Evolutionary conservation across 2,113 vertebrate genomes (phyloP).

Genomic region (Oriolus oriolus): DNA sequence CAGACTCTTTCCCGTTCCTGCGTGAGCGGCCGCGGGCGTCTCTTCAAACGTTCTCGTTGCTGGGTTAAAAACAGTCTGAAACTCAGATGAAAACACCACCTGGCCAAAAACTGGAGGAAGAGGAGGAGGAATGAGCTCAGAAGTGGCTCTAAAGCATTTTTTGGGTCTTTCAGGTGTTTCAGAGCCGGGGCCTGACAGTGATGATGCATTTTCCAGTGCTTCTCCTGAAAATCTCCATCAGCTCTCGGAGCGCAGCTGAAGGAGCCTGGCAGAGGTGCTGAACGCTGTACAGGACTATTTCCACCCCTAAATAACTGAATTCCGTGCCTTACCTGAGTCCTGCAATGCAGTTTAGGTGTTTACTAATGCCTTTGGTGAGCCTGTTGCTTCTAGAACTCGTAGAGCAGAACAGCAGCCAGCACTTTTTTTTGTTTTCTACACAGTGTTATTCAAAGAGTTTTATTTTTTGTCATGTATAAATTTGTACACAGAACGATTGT

Average conservation of each 20-base stretch:
- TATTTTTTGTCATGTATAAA: conserved; percentile 13
- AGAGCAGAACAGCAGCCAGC: conserved; percentile 12
- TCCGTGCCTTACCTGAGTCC: not conserved
- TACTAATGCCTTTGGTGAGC: not conserved
- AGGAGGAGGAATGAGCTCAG: not conserved
- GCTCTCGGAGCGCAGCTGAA: accelerated
- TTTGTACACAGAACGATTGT: conserved; percentile 7
- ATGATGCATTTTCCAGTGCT: not conserved
- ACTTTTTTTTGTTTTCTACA: not conserved
- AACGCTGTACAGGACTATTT: not conserved
- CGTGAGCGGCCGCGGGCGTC: not conserved
- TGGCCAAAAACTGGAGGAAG: not conserved
- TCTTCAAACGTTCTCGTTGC: not conserved
- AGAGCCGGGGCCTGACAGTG: not conserved
- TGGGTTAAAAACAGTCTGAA: not conserved
- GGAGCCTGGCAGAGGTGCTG: not conserved
- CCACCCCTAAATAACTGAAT: not conserved
- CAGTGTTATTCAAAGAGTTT: conserved; percentile 16
- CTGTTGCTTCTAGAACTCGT: not conserved
- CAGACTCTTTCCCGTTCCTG: not conserved
- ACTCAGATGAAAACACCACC: not conserved
- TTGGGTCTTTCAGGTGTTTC: not conserved
- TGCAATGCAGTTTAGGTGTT: not conserved
- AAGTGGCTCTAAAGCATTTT: not conserved
- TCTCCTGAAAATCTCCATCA: not conserved